Evolutionary conservation across 2,797 vertebrate species (phyloP).

Genomic region (Hypotaenidia okinawae): DNA sequence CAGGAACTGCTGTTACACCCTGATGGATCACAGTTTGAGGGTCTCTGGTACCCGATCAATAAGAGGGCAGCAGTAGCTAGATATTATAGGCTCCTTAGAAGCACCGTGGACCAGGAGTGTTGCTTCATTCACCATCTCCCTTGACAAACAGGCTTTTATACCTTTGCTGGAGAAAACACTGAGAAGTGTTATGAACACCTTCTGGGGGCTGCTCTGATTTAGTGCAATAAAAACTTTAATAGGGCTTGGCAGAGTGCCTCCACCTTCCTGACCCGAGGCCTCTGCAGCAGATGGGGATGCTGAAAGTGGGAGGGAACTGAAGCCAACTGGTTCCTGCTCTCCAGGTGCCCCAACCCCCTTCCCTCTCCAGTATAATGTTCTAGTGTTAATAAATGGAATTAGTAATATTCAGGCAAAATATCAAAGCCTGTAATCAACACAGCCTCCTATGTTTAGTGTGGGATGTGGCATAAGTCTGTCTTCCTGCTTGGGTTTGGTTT

Average conservation of each 20-base stretch:
- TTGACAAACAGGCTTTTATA: neutral
- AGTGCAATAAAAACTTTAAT: neutral
- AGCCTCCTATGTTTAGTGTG: neutral
- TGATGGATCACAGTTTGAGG: neutral
- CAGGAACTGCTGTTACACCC: accelerated
- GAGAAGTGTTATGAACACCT: neutral
- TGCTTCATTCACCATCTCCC: neutral
- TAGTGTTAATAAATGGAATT: neutral
- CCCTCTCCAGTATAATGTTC: neutral
- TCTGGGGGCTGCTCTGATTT: neutral
- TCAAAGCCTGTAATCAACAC: neutral
- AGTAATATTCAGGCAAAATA: neutral
- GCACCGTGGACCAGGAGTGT: neutral
- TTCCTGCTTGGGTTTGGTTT: neutral
- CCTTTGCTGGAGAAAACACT: neutral
- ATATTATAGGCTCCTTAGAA: neutral
- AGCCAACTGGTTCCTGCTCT: neutral
- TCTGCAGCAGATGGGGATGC: neutral
- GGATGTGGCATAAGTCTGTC: neutral
- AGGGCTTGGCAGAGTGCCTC: neutral
- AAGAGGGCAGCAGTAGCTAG: neutral
- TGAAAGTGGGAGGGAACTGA: neutral
- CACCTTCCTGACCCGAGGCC: neutral
- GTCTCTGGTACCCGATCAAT: neutral
- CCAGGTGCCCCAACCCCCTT: neutral